A percentile compares a stretch with the other conserved stretches of the same genome.
phyloP scores from a whole-genome alignment of 2,797 vertebrate genomes.

The Iguana delicatissima region DNA sequence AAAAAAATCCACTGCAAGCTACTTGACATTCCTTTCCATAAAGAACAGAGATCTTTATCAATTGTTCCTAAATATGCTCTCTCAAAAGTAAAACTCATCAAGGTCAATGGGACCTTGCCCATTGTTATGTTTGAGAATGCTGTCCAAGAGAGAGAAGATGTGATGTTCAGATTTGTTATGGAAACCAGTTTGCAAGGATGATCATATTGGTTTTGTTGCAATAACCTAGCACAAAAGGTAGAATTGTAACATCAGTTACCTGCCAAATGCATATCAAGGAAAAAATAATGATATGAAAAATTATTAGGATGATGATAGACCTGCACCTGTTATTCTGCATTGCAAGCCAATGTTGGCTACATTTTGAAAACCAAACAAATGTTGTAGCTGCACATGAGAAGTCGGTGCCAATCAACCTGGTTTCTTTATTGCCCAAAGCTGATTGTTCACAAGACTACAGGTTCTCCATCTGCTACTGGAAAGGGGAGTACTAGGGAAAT shows the following conservation, averaged over 20 bases:
- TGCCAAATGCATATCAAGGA: conserved; percentile 35
- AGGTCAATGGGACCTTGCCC: not conserved
- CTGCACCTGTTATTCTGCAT: conserved; percentile 29
- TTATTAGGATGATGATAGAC: conserved; percentile 4
- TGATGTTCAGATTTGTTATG: not conserved
- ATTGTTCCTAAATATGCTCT: conserved; percentile 11
- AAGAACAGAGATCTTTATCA: not conserved
- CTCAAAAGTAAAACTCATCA: not conserved
- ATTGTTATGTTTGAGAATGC: not conserved
- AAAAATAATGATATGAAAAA: conserved; percentile 42
- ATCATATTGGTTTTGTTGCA: conserved; percentile 9
- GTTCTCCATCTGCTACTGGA: not conserved
- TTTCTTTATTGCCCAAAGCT: conserved; percentile 15
- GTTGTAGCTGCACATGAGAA: conserved; percentile 1
- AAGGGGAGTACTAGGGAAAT: not conserved
- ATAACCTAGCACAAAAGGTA: conserved; percentile 1
- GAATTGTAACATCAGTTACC: conserved; percentile 17
- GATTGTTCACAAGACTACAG: conserved; percentile 9
- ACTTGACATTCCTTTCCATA: not conserved
- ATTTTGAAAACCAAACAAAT: conserved; percentile 29
- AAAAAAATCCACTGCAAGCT: not conserved
- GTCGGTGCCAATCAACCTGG: conserved; percentile 15
- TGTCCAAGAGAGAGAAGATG: not conserved
- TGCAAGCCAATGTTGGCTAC: conserved; percentile 24
- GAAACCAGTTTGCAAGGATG: not conserved